Conservation (phyloP, 2,888 invertebrate genomes). For the Hyposoter dolosus region DNA sequence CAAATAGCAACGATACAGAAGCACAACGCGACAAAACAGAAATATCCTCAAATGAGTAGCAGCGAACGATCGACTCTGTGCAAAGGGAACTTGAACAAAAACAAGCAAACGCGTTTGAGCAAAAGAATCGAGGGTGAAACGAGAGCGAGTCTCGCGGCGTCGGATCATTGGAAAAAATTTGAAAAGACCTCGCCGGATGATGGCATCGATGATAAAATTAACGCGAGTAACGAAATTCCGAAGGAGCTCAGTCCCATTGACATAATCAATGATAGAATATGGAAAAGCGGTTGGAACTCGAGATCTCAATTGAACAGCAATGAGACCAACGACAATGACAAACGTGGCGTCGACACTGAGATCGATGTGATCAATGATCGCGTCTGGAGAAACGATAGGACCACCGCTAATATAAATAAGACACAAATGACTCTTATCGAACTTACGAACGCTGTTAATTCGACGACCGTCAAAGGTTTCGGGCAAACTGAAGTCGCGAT, state of each 20-base stretch:
- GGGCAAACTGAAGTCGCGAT: conserved; percentile 74
- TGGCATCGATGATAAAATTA: conserved; percentile 65
- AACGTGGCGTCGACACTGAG: conserved; percentile 73
- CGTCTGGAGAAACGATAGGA: conserved; percentile 77
- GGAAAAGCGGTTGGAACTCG: conserved; percentile 81
- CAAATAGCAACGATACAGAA: conserved; percentile 43
- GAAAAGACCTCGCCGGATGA: conserved; percentile 37
- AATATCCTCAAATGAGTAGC: conserved; percentile 32
- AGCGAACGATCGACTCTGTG: conserved; percentile 54
- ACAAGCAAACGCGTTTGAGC: conserved; percentile 60
- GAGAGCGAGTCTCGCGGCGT: conserved; percentile 5
- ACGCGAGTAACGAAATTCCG: conserved; percentile 58
- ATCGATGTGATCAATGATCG: conserved; percentile 82
- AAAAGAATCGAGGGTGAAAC: conserved; percentile 55
- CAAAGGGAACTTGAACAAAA: conserved; percentile 62
- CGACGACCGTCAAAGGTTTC: conserved; percentile 71
- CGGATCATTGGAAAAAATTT: conserved; percentile 34
- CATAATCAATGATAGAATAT: conserved; percentile 81
- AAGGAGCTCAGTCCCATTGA: conserved; percentile 77
- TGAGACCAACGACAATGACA: conserved; percentile 57
- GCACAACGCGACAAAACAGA: conserved; percentile 51
- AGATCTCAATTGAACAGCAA: conserved; percentile 67
- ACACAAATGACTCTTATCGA: conserved; percentile 80
- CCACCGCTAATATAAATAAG: conserved; percentile 30
- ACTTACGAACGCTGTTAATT: conserved; percentile 78